Conservation (phyloP, 1,140 invertebrate genomes). For the Dendrolimus kikuchii region DNA sequence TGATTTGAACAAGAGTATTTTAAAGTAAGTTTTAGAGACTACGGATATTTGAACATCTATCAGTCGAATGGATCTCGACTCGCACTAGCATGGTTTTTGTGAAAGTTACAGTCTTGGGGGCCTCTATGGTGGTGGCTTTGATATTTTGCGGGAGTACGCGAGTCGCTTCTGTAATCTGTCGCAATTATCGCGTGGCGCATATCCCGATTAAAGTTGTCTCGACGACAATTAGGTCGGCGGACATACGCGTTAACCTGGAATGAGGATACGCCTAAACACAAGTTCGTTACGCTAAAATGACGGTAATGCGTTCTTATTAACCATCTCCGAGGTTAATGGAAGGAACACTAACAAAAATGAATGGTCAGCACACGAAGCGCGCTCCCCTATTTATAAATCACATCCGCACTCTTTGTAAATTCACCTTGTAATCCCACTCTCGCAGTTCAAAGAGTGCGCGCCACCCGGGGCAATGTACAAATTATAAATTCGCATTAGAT, state of each 20-base stretch:
- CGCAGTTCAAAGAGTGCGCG: slow-evolving; percentile 58
- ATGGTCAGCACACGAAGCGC: slow-evolving; percentile 27
- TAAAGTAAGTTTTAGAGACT: too few species aligned
- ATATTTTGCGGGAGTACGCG: slow-evolving; percentile 7
- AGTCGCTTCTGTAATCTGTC: slow-evolving; percentile 41
- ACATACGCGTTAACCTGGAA: slow-evolving; percentile 66
- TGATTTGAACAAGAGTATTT: too few species aligned
- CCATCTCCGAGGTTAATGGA: slow-evolving; percentile 31
- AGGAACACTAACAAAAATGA: slow-evolving; percentile 35
- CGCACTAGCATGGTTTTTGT: too few species aligned
- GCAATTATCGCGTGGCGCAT: slow-evolving; percentile 68
- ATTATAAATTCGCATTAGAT: slow-evolving; percentile 73
- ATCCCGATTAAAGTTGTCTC: slow-evolving; percentile 63
- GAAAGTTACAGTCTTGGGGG: too few species aligned
- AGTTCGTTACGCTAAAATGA: slow-evolving; percentile 49
- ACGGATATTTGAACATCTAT: too few species aligned
- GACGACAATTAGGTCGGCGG: slow-evolving; percentile 67
- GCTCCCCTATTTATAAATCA: slow-evolving; percentile 58
- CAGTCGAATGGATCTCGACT: too few species aligned
- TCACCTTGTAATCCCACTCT: slow-evolving; percentile 49
- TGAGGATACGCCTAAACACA: slow-evolving; percentile 68
- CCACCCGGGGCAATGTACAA: slow-evolving; percentile 63
- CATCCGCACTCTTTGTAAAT: slow-evolving; percentile 57
- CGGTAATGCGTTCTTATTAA: slow-evolving; percentile 37
- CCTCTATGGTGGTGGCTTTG: neutral